Evolutionary conservation across 2,888 invertebrate genomes (phyloP).

Genomic region (Nymphalis urticae): DNA sequence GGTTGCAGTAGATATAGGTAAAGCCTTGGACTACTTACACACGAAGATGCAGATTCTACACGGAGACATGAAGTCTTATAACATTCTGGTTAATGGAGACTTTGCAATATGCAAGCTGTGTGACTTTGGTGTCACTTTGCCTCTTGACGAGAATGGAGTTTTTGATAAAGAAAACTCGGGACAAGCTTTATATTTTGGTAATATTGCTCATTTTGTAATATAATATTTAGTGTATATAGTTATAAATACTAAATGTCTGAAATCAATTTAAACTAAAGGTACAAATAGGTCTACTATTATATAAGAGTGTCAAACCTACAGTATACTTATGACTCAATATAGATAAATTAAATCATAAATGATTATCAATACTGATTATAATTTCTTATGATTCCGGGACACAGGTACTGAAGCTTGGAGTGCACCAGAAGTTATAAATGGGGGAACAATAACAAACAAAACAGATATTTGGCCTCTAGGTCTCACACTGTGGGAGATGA

Average conservation of each 20-base stretch:
- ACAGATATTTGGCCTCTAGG: constrained; percentile 92
- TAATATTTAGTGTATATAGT: not conserved
- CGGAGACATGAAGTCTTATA: constrained; percentile 92
- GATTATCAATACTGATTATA: not conserved
- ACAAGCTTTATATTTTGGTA: constrained; percentile 83
- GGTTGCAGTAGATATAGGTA: constrained; percentile 85
- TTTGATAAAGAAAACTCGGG: constrained; percentile 79
- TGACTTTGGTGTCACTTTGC: constrained; percentile 91
- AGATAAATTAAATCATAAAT: no score
- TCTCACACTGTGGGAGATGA: constrained; percentile 90
- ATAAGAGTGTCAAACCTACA: no score
- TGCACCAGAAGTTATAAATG: constrained; percentile 87
- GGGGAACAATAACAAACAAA: constrained; percentile 84
- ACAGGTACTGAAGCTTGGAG: constrained; percentile 89
- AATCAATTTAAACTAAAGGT: no score
- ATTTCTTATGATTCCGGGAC: constrained; percentile 4
- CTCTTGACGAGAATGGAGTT: constrained; percentile 83
- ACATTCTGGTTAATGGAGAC: constrained; percentile 88
- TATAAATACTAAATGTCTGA: not conserved
- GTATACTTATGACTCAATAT: no score
- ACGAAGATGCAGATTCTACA: constrained; percentile 86
- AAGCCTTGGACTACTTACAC: constrained; percentile 90
- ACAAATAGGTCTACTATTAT: no score
- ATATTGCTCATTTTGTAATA: constrained; percentile 16
- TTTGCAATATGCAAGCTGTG: constrained; percentile 89